Evolutionary conservation across 2,113 vertebrate genomes (phyloP).

Genomic region (Hippolais icterina): DNA sequence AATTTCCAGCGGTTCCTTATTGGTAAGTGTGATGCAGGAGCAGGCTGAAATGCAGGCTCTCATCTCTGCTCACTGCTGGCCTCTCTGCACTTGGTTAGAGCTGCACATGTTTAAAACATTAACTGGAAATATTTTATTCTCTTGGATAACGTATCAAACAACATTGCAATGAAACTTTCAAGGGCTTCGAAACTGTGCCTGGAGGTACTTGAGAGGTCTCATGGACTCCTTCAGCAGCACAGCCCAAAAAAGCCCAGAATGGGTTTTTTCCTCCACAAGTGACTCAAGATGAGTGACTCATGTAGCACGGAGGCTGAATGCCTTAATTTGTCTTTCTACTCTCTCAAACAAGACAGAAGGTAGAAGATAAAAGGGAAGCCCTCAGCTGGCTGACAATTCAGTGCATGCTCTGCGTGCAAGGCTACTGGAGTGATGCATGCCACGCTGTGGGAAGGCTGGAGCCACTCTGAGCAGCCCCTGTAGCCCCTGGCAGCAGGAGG

Average conservation of each 20-base stretch:
- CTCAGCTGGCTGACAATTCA: not conserved
- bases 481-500: not conserved
- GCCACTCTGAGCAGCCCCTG: not conserved
- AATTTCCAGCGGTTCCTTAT: fast-evolving
- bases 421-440: fast-evolving
- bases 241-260: not conserved
- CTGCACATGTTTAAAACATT: constrained; percentile 59
- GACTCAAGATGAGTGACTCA: not conserved
- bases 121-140: constrained; percentile 59
- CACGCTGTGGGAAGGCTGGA: not conserved
- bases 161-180: constrained; percentile 39
- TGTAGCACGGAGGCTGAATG: fast-evolving
- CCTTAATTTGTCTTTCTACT: not conserved
- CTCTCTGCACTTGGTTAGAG: not conserved
- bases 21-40: not conserved
- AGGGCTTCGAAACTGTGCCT: constrained; percentile 30
- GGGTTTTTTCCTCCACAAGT: not conserved
- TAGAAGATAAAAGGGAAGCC: not conserved
- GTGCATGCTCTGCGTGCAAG: fast-evolving
- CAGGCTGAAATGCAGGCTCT: not conserved
- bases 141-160: constrained; percentile 62
- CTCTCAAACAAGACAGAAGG: not conserved
- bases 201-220: constrained; percentile 2
- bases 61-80: not conserved
- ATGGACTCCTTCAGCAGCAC: not conserved